Percentiles rank a stretch among this genome's conserved stretches.
These are phyloP conservation scores for Egretta garzetta DNA, from an alignment of 2,113 vertebrate genomes.

Conservation along the genomic window DNA sequence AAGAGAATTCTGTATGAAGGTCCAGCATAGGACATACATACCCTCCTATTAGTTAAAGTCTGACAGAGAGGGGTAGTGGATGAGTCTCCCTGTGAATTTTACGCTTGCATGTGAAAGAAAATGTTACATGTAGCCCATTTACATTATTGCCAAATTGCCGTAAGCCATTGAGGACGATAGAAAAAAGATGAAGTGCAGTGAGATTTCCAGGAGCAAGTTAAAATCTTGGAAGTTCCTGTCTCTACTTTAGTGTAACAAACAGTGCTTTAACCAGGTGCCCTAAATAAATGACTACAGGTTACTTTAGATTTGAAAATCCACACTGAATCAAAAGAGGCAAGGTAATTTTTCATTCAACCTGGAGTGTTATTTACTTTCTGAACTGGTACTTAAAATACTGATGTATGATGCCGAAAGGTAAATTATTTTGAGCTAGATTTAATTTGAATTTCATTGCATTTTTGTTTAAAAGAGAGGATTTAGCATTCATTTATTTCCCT, in stretches of 20 bases:
- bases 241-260: neutral
- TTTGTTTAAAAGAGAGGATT: slow-evolving; percentile 66
- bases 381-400: slow-evolving; percentile 65
- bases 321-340: slow-evolving; percentile 86
- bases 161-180: neutral
- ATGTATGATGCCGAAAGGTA: slow-evolving; percentile 77
- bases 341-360: slow-evolving; percentile 84
- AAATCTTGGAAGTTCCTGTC: neutral
- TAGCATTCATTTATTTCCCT: slow-evolving; percentile 24
- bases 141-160: neutral
- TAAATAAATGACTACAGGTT: slow-evolving; percentile 65
- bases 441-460: slow-evolving; percentile 83
- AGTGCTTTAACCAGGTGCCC: slow-evolving; percentile 71
- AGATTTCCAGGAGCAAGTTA: neutral
- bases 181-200: neutral
- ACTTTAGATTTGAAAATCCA: slow-evolving; percentile 84
- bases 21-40: neutral
- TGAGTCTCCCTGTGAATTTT: neutral
- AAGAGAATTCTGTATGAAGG: neutral
- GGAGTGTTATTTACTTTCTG: slow-evolving; percentile 81
- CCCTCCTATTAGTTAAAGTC: neutral
- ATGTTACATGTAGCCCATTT: neutral
- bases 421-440: slow-evolving; percentile 86
- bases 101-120: neutral
- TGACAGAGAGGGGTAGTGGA: neutral